Base-by-base conservation (phyloP, 2,797 vertebrate species). In the Enteromius viviparus region DNA sequence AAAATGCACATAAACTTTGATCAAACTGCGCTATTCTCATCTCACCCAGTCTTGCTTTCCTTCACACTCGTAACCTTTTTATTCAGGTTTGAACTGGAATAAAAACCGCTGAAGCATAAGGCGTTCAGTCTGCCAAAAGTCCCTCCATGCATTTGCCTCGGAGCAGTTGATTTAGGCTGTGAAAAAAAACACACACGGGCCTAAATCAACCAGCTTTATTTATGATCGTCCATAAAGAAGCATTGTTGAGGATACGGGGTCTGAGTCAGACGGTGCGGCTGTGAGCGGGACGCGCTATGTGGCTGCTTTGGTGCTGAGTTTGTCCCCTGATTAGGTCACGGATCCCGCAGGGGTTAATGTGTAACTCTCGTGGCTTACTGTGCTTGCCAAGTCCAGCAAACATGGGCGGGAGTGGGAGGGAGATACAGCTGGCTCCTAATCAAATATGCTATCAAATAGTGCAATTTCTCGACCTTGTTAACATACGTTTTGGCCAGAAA, bases 281-380 rank as follows among this genome's bases (percentile, higher is more conserved):
- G 60, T 42, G 51, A 37, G 78, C 19, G 68, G 62, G 80, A 81
- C 76, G 10, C 14, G 12, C 64, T 81, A 64, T 82, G 85, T 34
- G 84, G 60, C 76, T 79, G 70, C 47, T 82, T 85, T 23, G 86
- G 86, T 82, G 66, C 65, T 14, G 70, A 78, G 51, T 37, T 81
- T 62, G 81, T 87, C 87, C 80, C 87, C 75, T 86, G 84, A 76
- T 84, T 81, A 84, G 75, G 84, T 84, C 84, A 87, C 53, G 65
- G 53, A 83, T 86, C 83, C 80, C 40, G 80, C 77, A 84, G 64
- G 81, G 85, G 87, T 89, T 89, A 89, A 87, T 89, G 82, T 85
- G 80, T 87, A 87, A 89, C 84, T 70, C 80, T 87, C 37, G 79
- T 21, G 72, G 86, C 82, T 84, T 65, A 40, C 82, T 87, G 45